These are phyloP conservation scores for Tragelaphus eurycerus DNA, from an alignment of 2,797 vertebrate species.

Conservation along the genomic window DNA sequence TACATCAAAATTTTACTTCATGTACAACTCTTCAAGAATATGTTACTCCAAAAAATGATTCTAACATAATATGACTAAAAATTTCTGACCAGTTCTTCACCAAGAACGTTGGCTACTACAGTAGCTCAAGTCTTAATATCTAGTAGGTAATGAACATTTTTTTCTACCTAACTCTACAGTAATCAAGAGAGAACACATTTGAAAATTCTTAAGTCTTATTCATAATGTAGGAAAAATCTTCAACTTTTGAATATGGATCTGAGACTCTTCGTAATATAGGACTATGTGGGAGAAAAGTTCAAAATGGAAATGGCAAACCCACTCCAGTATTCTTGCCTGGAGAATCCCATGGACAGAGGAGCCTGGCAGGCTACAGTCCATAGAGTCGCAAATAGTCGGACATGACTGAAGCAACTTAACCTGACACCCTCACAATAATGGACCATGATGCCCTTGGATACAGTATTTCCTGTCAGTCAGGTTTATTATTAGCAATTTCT, in stretches of 20 bases:
- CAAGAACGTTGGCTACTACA: background rate
- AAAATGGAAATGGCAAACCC: background rate
- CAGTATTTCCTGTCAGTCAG: background rate
- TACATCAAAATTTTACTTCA: constrained; percentile 10
- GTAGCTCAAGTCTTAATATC: background rate
- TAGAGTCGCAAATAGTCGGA: background rate
- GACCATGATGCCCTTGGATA: background rate
- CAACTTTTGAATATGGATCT: background rate
- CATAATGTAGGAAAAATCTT: background rate
- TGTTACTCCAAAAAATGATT: background rate
- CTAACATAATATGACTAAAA: background rate
- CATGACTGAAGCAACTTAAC: background rate
- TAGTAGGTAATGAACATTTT: background rate
- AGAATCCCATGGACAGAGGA: background rate
- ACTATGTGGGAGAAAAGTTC: background rate
- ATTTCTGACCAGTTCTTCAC: background rate
- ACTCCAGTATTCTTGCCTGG: background rate
- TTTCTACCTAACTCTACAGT: background rate
- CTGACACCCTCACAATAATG: background rate
- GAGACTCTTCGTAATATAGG: background rate
- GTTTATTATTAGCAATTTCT: constrained; percentile 18
- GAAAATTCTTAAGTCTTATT: background rate
- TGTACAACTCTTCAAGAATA: background rate
- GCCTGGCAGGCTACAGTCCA: background rate
- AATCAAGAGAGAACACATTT: background rate